These are phyloP conservation scores for Pyxicephalus adspersus DNA, from an alignment of 2,113 vertebrate genomes.

Conservation along the genomic window DNA sequence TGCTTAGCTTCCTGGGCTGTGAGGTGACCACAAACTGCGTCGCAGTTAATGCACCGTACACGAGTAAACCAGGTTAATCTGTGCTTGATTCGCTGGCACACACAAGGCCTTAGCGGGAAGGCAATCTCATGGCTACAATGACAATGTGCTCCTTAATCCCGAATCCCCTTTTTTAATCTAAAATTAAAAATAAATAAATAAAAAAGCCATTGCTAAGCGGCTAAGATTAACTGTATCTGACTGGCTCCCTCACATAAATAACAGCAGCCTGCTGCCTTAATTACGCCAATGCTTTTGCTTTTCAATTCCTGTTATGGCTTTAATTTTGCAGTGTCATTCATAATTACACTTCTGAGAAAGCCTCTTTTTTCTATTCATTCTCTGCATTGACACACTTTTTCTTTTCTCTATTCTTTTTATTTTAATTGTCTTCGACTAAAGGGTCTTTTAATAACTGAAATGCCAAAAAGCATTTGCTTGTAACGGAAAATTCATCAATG, in stretches of 20 bases:
- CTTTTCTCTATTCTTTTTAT: not conserved
- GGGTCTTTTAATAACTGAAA: slow-evolving; percentile 40
- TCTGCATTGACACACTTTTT: slow-evolving; percentile 12
- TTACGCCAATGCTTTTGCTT: slow-evolving; percentile 2
- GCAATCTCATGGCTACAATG: slow-evolving; percentile 49
- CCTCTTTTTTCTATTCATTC: not conserved
- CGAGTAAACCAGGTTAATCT: slow-evolving; percentile 59
- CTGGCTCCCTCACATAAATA: slow-evolving; percentile 18
- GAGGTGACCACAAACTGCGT: slow-evolving; percentile 16
- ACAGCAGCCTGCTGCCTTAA: slow-evolving; percentile 26
- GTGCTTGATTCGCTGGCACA: slow-evolving; percentile 48
- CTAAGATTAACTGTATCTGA: slow-evolving; percentile 39
- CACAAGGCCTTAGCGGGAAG: slow-evolving; percentile 47
- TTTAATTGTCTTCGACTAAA: slow-evolving; percentile 6
- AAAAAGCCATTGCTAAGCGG: slow-evolving; percentile 13
- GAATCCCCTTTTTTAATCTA: slow-evolving; percentile 33
- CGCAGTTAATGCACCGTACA: slow-evolving; percentile 5
- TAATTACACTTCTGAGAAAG: slow-evolving; percentile 23
- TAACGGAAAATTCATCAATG: not conserved
- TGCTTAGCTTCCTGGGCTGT: not conserved
- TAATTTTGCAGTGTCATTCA: slow-evolving; percentile 34
- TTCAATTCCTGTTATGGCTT: not conserved
- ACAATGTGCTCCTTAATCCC: slow-evolving; percentile 52
- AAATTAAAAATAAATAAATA: slow-evolving; percentile 1
- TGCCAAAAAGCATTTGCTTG: slow-evolving; percentile 43